These are phyloP conservation scores for Homarus gammarus DNA, from an alignment of 2,888 invertebrate species.

Conservation along the genomic window DNA sequence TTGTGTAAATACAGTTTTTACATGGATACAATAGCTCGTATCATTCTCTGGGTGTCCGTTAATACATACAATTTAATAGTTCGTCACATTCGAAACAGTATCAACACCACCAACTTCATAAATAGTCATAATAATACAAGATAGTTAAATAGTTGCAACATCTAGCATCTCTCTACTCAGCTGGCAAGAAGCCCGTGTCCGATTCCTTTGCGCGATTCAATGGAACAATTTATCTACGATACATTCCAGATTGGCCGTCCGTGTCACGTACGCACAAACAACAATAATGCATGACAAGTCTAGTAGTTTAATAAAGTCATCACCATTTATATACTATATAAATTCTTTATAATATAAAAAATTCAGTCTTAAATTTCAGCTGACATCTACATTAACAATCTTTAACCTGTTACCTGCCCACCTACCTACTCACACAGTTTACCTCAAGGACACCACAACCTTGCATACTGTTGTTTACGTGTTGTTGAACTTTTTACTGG, in stretches of 20 bases:
- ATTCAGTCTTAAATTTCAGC: no score
- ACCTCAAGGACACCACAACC: no score
- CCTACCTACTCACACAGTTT: no score
- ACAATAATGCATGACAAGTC: no score
- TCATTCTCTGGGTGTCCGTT: not conserved
- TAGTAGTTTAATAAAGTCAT: no score
- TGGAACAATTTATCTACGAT: not conserved
- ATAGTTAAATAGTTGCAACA: not conserved
- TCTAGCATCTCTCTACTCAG: conserved; percentile 9
- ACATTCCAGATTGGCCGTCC: not conserved
- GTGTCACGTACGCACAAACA: no score
- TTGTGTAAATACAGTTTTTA: conserved; percentile 12
- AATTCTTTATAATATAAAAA: no score
- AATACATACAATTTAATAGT: not conserved
- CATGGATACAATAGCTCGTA: not conserved
- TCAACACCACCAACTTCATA: not conserved
- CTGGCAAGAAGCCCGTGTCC: conserved; percentile 21
- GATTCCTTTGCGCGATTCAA: not conserved
- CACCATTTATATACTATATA: no score
- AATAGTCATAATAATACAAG: not conserved
- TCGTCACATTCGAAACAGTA: not conserved
- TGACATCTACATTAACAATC: no score
- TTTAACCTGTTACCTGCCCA: no score
- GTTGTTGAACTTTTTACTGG: no score
- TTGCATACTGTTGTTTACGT: no score